Evolutionary conservation across 64 coral and sea anemone species (phyloP), one percentile per base, ranked within the genome.

Genomic region (Porites australiensis): DNA sequence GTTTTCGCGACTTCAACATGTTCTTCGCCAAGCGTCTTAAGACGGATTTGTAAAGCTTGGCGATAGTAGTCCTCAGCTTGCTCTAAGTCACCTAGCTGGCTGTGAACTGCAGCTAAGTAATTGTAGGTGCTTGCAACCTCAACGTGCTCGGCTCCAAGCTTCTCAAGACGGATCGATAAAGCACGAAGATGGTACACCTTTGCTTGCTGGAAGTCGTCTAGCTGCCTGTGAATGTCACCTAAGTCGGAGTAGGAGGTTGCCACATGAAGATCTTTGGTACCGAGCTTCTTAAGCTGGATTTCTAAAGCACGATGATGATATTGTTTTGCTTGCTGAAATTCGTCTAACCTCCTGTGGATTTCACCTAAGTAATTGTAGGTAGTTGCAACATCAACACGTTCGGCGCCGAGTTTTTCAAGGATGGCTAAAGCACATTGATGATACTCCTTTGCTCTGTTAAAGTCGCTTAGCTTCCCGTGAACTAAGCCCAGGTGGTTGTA

Each of bases 101-200:
- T 19, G 47, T 67, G 48, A 2, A 86, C 55, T 67, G 13, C 0
- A 48, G 37, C 60, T 16, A 86, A 46, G 43, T 86, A 67, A 16
- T 67, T 86, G 14, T 67, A 70, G 45, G 60, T 44, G 16, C 13
- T 86, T 86, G 82, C 82, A 22, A 69, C 62, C 13, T 86, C 46
- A 23, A 70, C 46, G 20, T 86, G 82, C 4, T 47, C 82, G 67
- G 37, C 19, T 45, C 61, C 82, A 2, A 86, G 82, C 82, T 37
- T 67, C 67, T 86, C 44, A 8, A 67, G 82, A 14, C 50, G 48
- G 44, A 86, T 45, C 3, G 5, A 2, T 49, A 86, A 61, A 4
- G 59, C 22, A 18, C 48, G 13, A 4, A 47, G 21, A 48, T 69
- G 50, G 49, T 16, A 86, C 37, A 67, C 23, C 62, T 86, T 65